phyloP scores from a whole-genome alignment of 2,797 vertebrate genomes.

The Glyptemys insculpta region DNA sequence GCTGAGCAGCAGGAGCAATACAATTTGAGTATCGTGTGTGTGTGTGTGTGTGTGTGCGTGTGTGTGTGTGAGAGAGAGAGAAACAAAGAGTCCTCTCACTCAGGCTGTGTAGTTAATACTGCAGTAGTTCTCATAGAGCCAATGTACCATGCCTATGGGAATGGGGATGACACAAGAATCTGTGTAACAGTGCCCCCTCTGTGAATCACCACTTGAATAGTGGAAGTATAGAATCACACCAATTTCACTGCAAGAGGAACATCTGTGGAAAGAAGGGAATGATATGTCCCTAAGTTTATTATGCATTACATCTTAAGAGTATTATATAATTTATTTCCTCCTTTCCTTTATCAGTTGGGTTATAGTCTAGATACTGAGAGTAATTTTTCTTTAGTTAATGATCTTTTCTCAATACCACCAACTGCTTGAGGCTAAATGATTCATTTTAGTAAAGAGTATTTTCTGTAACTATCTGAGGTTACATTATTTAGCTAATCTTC shows the following conservation, averaged over 20 bases:
- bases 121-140: background rate
- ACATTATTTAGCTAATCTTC: constrained; percentile 50
- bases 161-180: background rate
- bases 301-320: fast-evolving
- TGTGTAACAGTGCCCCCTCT: fast-evolving
- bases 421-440: background rate
- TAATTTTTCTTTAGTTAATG: constrained; percentile 21
- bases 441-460: constrained; percentile 20
- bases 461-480: background rate
- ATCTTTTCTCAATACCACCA: constrained; percentile 30
- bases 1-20: background rate
- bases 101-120: background rate
- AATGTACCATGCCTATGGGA: background rate
- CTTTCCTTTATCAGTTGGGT: constrained; percentile 19
- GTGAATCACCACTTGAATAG: background rate
- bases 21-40: background rate
- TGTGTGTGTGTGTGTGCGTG: background rate
- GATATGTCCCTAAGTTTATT: background rate
- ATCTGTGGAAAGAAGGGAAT: background rate
- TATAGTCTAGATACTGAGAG: background rate
- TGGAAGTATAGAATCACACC: background rate
- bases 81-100: too few relatives aligned
- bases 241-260: background rate
- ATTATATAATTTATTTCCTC: background rate
- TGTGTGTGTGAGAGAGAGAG: too few relatives aligned